Evolutionary conservation across 2,113 vertebrate species (phyloP).

Genomic region (Scatophagus argus): DNA sequence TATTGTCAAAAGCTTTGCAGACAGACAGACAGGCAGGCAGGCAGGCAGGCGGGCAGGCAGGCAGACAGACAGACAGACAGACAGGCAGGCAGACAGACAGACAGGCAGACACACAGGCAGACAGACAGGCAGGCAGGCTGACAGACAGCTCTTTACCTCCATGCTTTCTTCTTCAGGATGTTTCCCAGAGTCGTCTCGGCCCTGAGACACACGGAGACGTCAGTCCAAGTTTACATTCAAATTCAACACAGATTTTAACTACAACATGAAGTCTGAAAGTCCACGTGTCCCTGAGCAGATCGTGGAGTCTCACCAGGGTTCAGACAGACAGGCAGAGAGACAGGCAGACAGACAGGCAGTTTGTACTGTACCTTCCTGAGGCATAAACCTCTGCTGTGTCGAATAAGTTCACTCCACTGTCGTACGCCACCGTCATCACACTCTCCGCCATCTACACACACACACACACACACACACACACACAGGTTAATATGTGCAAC

Average conservation of each 20-base stretch:
- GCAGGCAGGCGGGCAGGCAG: too few relatives aligned
- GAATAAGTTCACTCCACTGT: slow-evolving; percentile 76
- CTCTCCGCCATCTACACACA: slow-evolving; percentile 71
- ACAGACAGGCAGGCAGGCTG: neutral
- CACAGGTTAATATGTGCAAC: slow-evolving; percentile 15
- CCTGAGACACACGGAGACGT: slow-evolving; percentile 66
- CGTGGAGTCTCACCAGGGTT: too few relatives aligned
- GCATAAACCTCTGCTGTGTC: slow-evolving; percentile 78
- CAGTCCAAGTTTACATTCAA: too few relatives aligned
- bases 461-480: slow-evolving; percentile 26
- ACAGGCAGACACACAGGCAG: too few relatives aligned
- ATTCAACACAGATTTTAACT: too few relatives aligned
- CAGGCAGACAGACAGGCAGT: neutral
- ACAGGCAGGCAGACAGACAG: neutral
- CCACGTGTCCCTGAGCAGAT: too few relatives aligned
- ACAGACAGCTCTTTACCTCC: slow-evolving; percentile 80
- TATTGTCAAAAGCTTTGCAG: too few relatives aligned
- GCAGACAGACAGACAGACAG: too few relatives aligned
- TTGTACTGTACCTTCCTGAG: slow-evolving; percentile 67
- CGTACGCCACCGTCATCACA: slow-evolving; percentile 72
- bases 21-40: too few relatives aligned
- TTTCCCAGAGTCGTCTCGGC: slow-evolving; percentile 88
- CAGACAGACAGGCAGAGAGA: neutral
- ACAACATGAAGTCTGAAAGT: too few relatives aligned
- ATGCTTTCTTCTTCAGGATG: slow-evolving; percentile 88